These are phyloP conservation scores for Steinernema carpocapsae DNA, from an alignment of 2,888 invertebrate genomes.

Conservation along the genomic window DNA sequence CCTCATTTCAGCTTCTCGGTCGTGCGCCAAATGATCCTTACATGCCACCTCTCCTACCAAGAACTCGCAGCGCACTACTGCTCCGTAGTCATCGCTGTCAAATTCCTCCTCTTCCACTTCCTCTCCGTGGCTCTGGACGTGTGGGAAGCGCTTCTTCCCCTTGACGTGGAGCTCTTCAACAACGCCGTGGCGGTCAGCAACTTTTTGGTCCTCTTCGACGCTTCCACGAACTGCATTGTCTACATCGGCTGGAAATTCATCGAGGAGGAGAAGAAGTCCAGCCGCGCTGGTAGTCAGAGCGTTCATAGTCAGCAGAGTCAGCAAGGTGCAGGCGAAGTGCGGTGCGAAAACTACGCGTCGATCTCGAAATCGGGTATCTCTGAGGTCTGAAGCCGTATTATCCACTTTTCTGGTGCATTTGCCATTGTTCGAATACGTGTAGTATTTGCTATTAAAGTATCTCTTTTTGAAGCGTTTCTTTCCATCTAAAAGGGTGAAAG, in stretches of 20 bases:
- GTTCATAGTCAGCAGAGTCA: constrained; percentile 32
- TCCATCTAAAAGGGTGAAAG: too few species aligned
- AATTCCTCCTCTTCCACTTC: constrained; percentile 27
- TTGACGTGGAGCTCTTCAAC: constrained; percentile 28
- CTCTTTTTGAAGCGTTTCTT: too few species aligned
- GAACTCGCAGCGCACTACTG: constrained; percentile 32
- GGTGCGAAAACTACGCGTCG: constrained; percentile 22
- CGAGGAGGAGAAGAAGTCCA: constrained; percentile 19
- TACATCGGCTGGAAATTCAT: constrained; percentile 28
- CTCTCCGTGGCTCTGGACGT: constrained; percentile 22
- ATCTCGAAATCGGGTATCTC: constrained; percentile 23
- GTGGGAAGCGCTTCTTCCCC: constrained; percentile 18
- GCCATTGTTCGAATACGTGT: constrained; percentile 15
- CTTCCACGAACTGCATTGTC: constrained; percentile 29
- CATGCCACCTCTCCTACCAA: constrained; percentile 19
- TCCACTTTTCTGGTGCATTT: too few species aligned
- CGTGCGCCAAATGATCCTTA: constrained; percentile 2
- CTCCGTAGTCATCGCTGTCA: constrained; percentile 13
- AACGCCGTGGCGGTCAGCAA: constrained; percentile 17
- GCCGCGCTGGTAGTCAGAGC: constrained; percentile 18
- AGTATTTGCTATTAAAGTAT: neutral
- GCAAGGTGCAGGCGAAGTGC: neutral
- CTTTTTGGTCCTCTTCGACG: constrained; percentile 25
- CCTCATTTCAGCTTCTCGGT: neutral
- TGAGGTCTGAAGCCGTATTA: neutral